These are phyloP conservation scores for Acromyrmex charruanus DNA, from an alignment of 1,140 invertebrate genomes.

Conservation along the genomic window DNA sequence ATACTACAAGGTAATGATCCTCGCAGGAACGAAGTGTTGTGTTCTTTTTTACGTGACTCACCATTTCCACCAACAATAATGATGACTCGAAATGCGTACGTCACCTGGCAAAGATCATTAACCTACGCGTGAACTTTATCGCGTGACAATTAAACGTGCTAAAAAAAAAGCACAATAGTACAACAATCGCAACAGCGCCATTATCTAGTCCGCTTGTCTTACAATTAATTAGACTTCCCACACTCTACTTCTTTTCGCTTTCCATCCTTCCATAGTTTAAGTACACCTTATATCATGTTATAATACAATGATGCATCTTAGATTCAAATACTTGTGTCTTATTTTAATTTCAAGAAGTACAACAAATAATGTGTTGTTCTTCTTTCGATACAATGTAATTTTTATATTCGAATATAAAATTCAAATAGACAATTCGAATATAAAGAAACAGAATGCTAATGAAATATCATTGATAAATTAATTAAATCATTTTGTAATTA, in stretches of 20 bases:
- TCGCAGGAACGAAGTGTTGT: neutral
- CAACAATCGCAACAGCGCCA: neutral
- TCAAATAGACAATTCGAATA: neutral
- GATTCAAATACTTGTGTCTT: neutral
- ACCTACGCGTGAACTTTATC: neutral
- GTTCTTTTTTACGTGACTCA: neutral
- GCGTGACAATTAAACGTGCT: constrained; percentile 19
- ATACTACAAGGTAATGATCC: neutral
- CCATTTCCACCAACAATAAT: neutral
- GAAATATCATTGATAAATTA: neutral
- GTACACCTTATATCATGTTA: neutral
- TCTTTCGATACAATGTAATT: neutral
- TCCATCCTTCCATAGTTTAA: neutral
- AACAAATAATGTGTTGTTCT: neutral
- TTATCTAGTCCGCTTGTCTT: neutral
- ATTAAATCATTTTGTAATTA: neutral
- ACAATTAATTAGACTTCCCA: neutral
- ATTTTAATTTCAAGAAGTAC: neutral
- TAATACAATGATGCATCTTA: neutral
- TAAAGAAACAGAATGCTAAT: neutral
- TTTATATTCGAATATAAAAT: neutral
- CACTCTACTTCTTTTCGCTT: neutral
- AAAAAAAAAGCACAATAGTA: neutral
- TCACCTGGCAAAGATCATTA: constrained; percentile 26
- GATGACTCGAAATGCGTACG: neutral